A percentile compares a stretch with the other conserved stretches of the same genome.
These are phyloP conservation scores for Rhodophaea formosa DNA, from an alignment of 2,888 invertebrate genomes.

Conservation along the genomic window DNA sequence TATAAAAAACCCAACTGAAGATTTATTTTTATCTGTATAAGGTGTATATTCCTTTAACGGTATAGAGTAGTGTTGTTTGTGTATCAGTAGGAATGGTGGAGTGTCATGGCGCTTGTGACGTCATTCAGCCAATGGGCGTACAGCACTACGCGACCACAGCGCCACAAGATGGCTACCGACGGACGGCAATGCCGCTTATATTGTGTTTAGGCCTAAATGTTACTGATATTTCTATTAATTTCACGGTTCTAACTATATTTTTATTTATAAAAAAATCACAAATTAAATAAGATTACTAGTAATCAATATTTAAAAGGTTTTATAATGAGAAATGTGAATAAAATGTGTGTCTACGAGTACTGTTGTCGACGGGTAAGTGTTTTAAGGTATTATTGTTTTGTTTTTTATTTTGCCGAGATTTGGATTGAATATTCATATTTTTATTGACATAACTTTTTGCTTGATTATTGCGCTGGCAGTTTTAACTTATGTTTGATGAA, in stretches of 20 bases:
- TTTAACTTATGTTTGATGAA: background rate
- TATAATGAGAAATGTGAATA: background rate
- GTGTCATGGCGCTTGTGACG: constrained; percentile 77
- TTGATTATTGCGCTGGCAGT: background rate
- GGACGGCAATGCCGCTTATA: constrained; percentile 67
- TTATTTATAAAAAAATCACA: background rate
- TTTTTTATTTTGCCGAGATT: background rate
- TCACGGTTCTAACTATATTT: background rate
- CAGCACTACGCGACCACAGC: constrained; percentile 67
- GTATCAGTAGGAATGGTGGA: constrained; percentile 66
- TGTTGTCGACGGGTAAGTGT: constrained; percentile 16
- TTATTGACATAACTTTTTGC: background rate
- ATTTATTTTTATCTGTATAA: constrained; percentile 36
- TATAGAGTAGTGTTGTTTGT: constrained; percentile 43
- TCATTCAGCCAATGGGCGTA: constrained; percentile 76
- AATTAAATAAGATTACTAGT: background rate
- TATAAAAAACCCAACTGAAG: constrained; percentile 28
- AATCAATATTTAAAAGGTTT: background rate
- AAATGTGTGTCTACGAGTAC: background rate
- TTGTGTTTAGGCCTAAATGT: constrained; percentile 76
- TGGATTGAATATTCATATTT: background rate
- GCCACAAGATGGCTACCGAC: constrained; percentile 79
- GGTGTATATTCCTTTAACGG: constrained; percentile 40
- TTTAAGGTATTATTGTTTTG: background rate
- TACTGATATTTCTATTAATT: constrained; percentile 42